A percentile compares a stretch with the other conserved stretches of the same genome.
Evolutionary conservation across 2,113 vertebrate genomes (phyloP).

Genomic region (Oryzias javanicus): DNA sequence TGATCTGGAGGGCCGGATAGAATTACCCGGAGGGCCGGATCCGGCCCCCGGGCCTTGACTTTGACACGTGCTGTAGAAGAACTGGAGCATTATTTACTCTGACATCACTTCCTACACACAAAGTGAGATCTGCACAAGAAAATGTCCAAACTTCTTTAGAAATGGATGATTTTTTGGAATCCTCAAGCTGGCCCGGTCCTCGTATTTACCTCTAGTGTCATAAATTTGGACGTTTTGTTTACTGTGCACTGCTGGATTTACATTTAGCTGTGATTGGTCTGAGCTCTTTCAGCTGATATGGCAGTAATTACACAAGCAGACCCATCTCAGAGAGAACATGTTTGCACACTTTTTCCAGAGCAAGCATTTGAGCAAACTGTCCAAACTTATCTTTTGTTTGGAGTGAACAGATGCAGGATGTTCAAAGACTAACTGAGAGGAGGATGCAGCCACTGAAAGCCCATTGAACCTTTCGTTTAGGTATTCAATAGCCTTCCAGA

Average conservation of each 20-base stretch:
- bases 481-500: not conserved
- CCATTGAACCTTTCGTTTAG: slow-evolving; percentile 12
- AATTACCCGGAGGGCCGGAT: too few relatives aligned
- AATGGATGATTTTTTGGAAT: not conserved
- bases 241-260: slow-evolving; percentile 9
- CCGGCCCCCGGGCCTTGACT: too few relatives aligned
- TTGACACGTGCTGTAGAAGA: not conserved
- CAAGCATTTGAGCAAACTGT: slow-evolving; percentile 14
- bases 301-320: slow-evolving; percentile 41
- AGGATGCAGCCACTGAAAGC: not conserved
- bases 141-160: not conserved
- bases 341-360: slow-evolving; percentile 37
- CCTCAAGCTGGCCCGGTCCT: not conserved
- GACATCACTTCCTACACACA: not conserved
- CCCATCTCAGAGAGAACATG: slow-evolving; percentile 8
- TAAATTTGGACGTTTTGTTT: slow-evolving; percentile 6
- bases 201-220: not conserved
- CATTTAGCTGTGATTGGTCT: not conserved
- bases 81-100: not conserved
- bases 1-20: too few relatives aligned
- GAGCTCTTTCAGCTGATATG: slow-evolving; percentile 19
- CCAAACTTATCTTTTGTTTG: slow-evolving; percentile 39
- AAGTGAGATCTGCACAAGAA: not conserved
- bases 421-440: not conserved
- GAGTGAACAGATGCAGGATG: slow-evolving; percentile 21